These are phyloP conservation scores for Amphiprion ocellaris DNA, from an alignment of 2,113 vertebrate genomes.

Conservation along the genomic window DNA sequence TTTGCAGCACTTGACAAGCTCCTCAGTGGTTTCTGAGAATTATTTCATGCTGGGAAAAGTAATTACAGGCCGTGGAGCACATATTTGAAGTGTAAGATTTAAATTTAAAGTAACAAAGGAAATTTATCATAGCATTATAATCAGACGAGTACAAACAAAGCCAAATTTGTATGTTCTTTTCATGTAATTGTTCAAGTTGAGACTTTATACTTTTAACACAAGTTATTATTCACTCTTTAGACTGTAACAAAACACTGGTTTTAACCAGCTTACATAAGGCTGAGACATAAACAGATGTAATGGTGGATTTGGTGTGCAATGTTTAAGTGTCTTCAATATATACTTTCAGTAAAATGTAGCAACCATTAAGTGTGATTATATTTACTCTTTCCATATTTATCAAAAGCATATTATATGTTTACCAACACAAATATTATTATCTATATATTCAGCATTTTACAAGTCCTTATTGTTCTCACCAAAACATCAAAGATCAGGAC, in stretches of 20 bases:
- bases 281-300: constrained; percentile 1
- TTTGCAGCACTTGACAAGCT: constrained; percentile 33
- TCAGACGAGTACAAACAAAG: neutral
- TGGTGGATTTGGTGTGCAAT: constrained; percentile 44
- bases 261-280: neutral
- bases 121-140: neutral
- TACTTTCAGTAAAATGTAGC: constrained; percentile 37
- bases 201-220: constrained; percentile 9
- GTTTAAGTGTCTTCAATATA: constrained; percentile 24
- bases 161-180: neutral
- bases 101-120: neutral
- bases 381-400: constrained; percentile 58
- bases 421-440: constrained; percentile 48
- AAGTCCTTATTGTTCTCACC: constrained; percentile 71
- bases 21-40: neutral
- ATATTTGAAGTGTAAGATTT: constrained; percentile 4
- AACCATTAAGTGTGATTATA: constrained; percentile 44
- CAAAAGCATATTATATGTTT: constrained; percentile 54
- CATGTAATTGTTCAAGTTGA: neutral
- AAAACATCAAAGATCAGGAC: constrained; percentile 4
- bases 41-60: neutral
- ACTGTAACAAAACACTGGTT: constrained; percentile 24
- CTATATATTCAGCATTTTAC: constrained; percentile 65
- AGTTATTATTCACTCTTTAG: constrained; percentile 11
- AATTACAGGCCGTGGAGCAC: neutral